Conservation (phyloP, 2,888 invertebrate species). For the Sminthurinus aureus region DNA sequence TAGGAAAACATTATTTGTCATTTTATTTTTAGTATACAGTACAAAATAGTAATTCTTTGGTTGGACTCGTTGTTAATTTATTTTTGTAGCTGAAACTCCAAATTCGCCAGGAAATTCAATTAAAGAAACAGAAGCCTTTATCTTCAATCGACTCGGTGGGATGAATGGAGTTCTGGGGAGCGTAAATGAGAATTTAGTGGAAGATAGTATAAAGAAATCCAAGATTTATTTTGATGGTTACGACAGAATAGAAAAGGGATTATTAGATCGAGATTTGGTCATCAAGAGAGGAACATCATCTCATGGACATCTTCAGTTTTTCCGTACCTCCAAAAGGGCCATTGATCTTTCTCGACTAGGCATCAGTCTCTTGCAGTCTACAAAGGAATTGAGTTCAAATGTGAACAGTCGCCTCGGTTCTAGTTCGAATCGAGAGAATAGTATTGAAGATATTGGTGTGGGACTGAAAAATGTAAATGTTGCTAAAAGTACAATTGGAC, state of each 20-base stretch:
- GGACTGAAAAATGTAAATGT: conserved; percentile 17
- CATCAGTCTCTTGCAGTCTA: conserved; percentile 45
- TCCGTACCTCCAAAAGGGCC: conserved; percentile 53
- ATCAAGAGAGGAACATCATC: conserved; percentile 20
- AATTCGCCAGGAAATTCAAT: neutral
- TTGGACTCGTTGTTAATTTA: neutral
- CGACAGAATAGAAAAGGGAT: conserved; percentile 4
- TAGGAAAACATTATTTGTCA: neutral
- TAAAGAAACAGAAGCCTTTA: neutral
- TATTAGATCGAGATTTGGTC: neutral
- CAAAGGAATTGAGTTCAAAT: conserved; percentile 5
- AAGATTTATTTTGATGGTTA: neutral
- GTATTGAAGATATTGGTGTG: conserved; percentile 1
- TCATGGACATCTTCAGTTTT: conserved; percentile 28
- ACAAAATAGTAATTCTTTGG: too few relatives aligned
- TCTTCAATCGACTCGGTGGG: neutral
- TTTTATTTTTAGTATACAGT: too few relatives aligned
- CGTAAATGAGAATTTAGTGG: neutral
- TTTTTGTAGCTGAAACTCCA: neutral
- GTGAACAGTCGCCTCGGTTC: neutral
- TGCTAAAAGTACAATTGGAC: conserved; percentile 1
- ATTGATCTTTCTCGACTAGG: conserved; percentile 57
- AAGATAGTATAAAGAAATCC: neutral
- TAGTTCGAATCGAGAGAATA: neutral
- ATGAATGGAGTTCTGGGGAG: too few relatives aligned